A percentile compares a stretch with the other conserved stretches of the same genome.
Evolutionary conservation across 2,888 invertebrate genomes (phyloP).

Genomic region (Thymelicus sylvestris): DNA sequence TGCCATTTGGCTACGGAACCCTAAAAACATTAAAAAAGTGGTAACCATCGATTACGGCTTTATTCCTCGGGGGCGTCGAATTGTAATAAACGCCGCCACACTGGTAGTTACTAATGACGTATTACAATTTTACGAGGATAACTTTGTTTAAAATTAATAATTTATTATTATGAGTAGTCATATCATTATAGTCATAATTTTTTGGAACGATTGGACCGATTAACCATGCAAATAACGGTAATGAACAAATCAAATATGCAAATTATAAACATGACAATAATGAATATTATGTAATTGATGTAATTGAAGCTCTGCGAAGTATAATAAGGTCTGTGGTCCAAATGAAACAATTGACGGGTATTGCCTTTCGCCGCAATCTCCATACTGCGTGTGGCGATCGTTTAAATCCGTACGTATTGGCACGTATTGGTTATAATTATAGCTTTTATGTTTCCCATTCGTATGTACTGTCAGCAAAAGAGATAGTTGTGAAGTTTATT

Average conservation of each 20-base stretch:
- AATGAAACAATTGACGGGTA: slow-evolving; percentile 2
- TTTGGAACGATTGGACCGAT: slow-evolving; percentile 27
- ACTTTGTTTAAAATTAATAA: slow-evolving; percentile 28
- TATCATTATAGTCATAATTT: slow-evolving; percentile 24
- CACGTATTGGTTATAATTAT: too few relatives aligned
- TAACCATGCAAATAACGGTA: slow-evolving; percentile 31
- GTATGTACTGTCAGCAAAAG: too few relatives aligned
- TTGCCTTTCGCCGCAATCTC: background rate
- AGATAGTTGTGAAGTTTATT: too few relatives aligned
- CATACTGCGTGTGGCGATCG: too few relatives aligned
- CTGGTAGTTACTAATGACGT: too few relatives aligned
- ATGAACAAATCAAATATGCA: slow-evolving; percentile 36
- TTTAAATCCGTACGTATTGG: too few relatives aligned
- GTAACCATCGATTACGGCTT: too few relatives aligned
- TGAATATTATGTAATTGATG: slow-evolving; percentile 34
- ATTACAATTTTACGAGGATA: background rate
- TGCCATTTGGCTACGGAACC: too few relatives aligned
- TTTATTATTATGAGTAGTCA: slow-evolving; percentile 8
- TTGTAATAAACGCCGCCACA: too few relatives aligned
- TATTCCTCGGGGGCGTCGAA: too few relatives aligned
- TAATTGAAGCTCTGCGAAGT: slow-evolving; percentile 31
- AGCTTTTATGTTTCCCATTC: too few relatives aligned
- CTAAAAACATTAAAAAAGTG: too few relatives aligned
- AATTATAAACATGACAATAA: slow-evolving; percentile 36
- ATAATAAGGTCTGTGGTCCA: slow-evolving; percentile 31